Conservation (phyloP, 2,888 invertebrate genomes). For the Drosophila anomalata region DNA sequence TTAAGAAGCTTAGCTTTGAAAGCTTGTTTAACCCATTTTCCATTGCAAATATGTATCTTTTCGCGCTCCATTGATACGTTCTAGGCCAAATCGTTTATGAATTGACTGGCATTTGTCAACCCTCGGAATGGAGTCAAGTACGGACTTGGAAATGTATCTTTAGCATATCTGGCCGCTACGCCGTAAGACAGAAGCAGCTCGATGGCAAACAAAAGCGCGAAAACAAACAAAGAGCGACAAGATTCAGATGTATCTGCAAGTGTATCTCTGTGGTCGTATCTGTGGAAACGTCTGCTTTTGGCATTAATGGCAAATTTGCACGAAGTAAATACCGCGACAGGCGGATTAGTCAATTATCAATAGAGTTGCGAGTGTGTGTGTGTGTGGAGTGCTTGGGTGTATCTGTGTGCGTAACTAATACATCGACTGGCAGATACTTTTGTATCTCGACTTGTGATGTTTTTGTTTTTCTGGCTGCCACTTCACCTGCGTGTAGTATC, state of each 20-base stretch:
- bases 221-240: conserved; percentile 51
- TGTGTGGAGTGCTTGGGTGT: conserved; percentile 9
- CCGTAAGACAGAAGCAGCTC: conserved; percentile 49
- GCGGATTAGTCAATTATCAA: conserved; percentile 74
- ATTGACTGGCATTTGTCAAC: conserved; percentile 43
- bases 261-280: conserved; percentile 31
- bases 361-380: conserved; percentile 49
- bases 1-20: neutral
- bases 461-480: conserved; percentile 46
- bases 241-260: conserved; percentile 56
- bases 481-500: conserved; percentile 72
- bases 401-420: neutral
- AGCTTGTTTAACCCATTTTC: neutral
- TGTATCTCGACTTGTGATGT: conserved; percentile 44
- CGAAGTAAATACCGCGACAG: conserved; percentile 65
- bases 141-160: conserved; percentile 40
- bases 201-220: conserved; percentile 55
- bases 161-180: conserved; percentile 40
- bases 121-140: conserved; percentile 37
- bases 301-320: conserved; percentile 78
- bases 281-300: conserved; percentile 62
- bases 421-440: conserved; percentile 47
- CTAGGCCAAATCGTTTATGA: conserved; percentile 23
- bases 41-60: neutral
- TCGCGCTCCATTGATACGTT: conserved; percentile 1